Evolutionary conservation across 2,113 vertebrate genomes (phyloP).

Genomic region (Spilogale gracilis): DNA sequence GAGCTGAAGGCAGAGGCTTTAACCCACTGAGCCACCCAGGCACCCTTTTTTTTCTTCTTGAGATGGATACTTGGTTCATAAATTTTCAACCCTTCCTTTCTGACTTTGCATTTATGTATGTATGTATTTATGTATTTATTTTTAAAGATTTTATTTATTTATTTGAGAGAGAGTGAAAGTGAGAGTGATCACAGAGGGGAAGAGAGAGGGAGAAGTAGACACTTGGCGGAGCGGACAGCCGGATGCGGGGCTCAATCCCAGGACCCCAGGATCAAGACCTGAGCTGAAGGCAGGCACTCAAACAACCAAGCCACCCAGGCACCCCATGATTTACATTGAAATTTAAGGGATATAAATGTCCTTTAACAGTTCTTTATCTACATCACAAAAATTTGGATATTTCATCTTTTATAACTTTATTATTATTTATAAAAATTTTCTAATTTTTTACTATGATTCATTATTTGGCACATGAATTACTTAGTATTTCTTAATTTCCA

Average conservation of each 20-base stretch:
- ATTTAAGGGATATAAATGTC: background rate
- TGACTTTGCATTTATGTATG: background rate
- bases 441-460: background rate
- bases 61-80: background rate
- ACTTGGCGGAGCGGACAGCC: too few species aligned
- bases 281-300: too few species aligned
- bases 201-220: too few species aligned
- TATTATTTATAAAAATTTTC: background rate
- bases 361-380: background rate
- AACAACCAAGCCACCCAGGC: too few species aligned
- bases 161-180: too few species aligned
- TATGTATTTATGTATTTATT: too few species aligned
- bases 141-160: too few species aligned
- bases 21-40: too few species aligned
- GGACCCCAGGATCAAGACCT: too few species aligned
- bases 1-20: too few species aligned
- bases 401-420: constrained; percentile 4
- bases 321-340: background rate
- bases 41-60: background rate
- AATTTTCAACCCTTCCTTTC: background rate
- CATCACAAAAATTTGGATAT: background rate
- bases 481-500: background rate
- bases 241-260: too few species aligned
- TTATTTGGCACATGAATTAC: background rate
- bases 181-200: too few species aligned